Percentiles rank a stretch among this genome's conserved stretches.
Evolutionary conservation across 2,888 invertebrate genomes (phyloP).

Genomic region (Drosophila mimetica): DNA sequence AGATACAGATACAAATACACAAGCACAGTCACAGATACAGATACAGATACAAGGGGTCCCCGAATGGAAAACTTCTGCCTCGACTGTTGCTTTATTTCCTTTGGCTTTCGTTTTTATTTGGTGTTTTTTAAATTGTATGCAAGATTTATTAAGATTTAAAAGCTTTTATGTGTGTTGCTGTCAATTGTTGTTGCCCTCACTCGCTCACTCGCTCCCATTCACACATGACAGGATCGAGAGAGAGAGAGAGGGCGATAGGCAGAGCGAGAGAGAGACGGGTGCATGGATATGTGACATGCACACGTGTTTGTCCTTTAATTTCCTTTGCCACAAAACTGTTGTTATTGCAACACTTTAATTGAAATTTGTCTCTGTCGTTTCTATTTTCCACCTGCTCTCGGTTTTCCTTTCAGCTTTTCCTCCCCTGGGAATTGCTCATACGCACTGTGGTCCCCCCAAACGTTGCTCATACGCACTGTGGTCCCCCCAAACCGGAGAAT

Average conservation of each 20-base stretch:
- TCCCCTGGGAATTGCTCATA: constrained; percentile 17
- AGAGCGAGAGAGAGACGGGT: not conserved
- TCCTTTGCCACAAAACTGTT: constrained; percentile 46
- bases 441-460: constrained; percentile 17
- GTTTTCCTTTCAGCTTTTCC: not conserved
- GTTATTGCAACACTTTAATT: constrained; percentile 61
- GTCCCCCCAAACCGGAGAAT: constrained; percentile 15
- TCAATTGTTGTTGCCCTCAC: constrained; percentile 64
- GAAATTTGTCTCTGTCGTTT: constrained; percentile 43
- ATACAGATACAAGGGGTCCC: constrained; percentile 2
- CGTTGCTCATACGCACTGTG: constrained; percentile 37
- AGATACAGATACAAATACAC: not conserved
- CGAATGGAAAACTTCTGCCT: constrained; percentile 12
- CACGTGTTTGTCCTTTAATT: constrained; percentile 39
- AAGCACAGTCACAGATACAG: not conserved
- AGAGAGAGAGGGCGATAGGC: not conserved
- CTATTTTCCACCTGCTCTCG: constrained; percentile 7
- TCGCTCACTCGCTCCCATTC: constrained; percentile 17
- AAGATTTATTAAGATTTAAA: constrained; percentile 80
- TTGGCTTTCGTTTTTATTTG: constrained; percentile 41
- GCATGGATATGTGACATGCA: constrained; percentile 12
- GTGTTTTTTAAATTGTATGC: constrained; percentile 77
- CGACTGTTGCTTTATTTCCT: constrained; percentile 65
- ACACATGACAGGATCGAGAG: constrained; percentile 1
- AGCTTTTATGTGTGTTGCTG: constrained; percentile 77